These are phyloP conservation scores for Oenanthe oenanthe DNA, from an alignment of 2,113 vertebrate genomes.

Conservation along the genomic window DNA sequence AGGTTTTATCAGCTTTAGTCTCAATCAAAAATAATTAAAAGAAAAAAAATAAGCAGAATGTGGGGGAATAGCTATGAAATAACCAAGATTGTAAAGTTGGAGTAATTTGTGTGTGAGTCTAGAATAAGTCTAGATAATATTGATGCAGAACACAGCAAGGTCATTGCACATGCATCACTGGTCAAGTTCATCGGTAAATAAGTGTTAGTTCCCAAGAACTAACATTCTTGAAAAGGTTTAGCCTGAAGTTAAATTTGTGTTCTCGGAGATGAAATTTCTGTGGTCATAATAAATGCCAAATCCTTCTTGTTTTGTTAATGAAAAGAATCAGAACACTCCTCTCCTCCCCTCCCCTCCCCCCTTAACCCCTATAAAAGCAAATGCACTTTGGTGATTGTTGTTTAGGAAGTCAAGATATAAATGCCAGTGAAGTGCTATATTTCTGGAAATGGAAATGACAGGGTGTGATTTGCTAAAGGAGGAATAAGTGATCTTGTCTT, in stretches of 20 bases:
- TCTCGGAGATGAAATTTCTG: background rate
- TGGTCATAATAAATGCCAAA: background rate
- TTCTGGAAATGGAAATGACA: background rate
- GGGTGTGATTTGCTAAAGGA: background rate
- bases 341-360: accelerated
- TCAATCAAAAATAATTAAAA: background rate
- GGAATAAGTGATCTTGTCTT: background rate
- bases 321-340: background rate
- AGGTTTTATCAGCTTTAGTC: background rate
- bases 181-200: background rate
- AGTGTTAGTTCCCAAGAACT: background rate
- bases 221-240: background rate
- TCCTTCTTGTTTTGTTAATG: background rate
- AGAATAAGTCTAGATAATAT: background rate
- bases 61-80: background rate
- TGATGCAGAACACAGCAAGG: background rate
- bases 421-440: background rate
- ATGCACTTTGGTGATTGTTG: background rate
- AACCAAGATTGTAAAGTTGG: background rate
- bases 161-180: background rate
- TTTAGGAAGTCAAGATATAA: background rate
- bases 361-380: background rate
- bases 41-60: background rate
- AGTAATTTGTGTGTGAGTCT: background rate
- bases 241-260: background rate